Evolutionary conservation across 2,888 invertebrate species (phyloP), one percentile per base, ranked within the genome.

Genomic region (Serripes groenlandicus): DNA sequence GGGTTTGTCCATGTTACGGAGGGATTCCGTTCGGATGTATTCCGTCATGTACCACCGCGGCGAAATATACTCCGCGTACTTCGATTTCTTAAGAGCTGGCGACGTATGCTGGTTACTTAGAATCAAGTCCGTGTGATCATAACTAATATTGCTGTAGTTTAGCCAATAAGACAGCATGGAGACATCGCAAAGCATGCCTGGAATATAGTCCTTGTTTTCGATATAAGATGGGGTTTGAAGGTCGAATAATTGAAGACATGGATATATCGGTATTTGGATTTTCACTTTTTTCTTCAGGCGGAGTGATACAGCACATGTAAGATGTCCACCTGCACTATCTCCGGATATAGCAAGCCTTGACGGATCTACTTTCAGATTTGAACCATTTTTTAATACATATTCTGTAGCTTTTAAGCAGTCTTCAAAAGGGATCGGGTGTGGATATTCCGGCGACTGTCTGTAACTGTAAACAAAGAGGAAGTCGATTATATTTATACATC

Each of bases 371-470:
- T 87, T 81, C 42, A 89, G 88, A 21, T 88, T 75, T 23, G 81
- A 30, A 9, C 88, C 90, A 68, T 92, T 84, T 70, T 91, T 83
- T 11, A 94, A 81, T 52, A 94, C 91, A 77, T 93, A 86, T 21
- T 91, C 91, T 15, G 94, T 90, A 5, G 91, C 94, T 18, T 80
- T 84, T 70, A 94, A 89, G 81, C 95, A 95, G 81, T 95, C 95
- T 34, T 94, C 89, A 26, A 94, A 90, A 0, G 94, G 93, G 1
- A 93, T 92, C 0, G 95, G 95, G 78, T 93, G 95, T 0, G 92
- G 91, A 78, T 94, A 92, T 81, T 95, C 95, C 11, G 95, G 95
- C 3, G 95, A 94, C 62, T 94, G 91, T 9, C 94, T 91, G 42
- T 83, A 83, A 73, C 78, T 79, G 72, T 58, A 2, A 58, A 28